A percentile compares a stretch with the other conserved stretches of the same genome.
phyloP scores from a whole-genome alignment of 2,797 vertebrate species.

The Nyctibius grandis region DNA sequence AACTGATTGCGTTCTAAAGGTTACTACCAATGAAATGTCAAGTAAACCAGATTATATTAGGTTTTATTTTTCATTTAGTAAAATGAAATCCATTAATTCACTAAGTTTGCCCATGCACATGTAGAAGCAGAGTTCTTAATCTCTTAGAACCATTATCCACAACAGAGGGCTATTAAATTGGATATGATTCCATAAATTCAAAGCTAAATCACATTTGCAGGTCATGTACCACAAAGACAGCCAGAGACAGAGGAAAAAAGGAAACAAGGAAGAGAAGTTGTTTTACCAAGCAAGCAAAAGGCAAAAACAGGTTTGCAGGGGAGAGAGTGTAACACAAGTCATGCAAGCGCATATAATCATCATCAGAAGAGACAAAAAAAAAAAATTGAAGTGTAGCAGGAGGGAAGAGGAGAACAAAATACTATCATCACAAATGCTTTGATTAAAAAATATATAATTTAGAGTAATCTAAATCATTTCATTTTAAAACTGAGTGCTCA shows the following conservation, averaged over 20 bases:
- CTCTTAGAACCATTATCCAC: background rate
- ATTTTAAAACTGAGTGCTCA: conserved; percentile 6
- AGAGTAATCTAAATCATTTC: conserved; percentile 21
- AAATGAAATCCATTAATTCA: background rate
- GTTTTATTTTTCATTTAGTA: background rate
- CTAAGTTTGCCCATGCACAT: background rate
- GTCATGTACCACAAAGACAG: background rate
- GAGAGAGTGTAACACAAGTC: background rate
- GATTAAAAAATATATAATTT: conserved; percentile 38
- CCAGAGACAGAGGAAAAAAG: background rate
- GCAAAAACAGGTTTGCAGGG: background rate
- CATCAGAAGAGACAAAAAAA: background rate
- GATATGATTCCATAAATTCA: background rate
- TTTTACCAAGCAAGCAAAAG: conserved; percentile 5
- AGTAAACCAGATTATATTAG: background rate
- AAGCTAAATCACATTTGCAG: background rate
- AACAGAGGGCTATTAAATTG: background rate
- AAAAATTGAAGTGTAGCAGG: background rate
- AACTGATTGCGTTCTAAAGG: background rate
- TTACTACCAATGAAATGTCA: background rate
- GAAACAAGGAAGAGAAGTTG: background rate
- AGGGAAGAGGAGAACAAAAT: conserved; percentile 47
- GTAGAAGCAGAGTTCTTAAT: background rate
- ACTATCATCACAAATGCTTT: conserved; percentile 28
- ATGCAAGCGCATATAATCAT: background rate